Base-by-base conservation (phyloP, 53 echinoderm and acorn worm genomes). In the Crossaster papposus region DNA sequence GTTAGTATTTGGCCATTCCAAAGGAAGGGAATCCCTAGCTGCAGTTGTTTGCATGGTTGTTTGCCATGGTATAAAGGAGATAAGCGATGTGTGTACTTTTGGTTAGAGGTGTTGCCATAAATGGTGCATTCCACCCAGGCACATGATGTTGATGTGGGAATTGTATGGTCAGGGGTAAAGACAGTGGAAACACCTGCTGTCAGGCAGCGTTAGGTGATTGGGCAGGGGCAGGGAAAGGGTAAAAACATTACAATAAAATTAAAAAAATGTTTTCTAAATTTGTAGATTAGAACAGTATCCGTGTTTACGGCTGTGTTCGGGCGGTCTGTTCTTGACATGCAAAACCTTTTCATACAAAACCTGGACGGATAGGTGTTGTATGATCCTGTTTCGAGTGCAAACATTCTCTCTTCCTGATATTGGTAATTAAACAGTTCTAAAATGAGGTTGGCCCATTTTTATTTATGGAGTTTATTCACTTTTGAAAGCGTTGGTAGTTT, bases 11-110 rank as follows among this genome's bases (percentile, higher is more conserved):
- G 72, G 29, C 74, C 68, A 72, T 44, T 30, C 32, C 53, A 72
- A n/a, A 54, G 74, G 85, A 23, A 74, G 85, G 85, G 85, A 85
- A 29, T 85, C 74, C 85, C 72, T 70, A 53, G 70, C 71, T 32
- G n/a, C 23, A 13, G 32, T 54, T 85, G 71, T 85, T 85, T 85
- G 74, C 29, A 52, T 54, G 32, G 54, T 10, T 24, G 24, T 30
- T 55, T 30, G 64, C 34, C 22, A 37, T 70, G 65, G 51, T 10
- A 34, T 14, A 33, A 15, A 74, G 75, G 75, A 36, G 36, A n/a
- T 29, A 20, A 36, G 75, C 14, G 23, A 36, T 17, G 36, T 74
- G 75, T 64, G 37, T 83, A 50, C 50, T 83, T 24, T 83, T 22
- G 54, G 54, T 82, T 24, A 1, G 14, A 24, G 26, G 23, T 23